phyloP scores from a whole-genome alignment of 2,888 invertebrate species.

The Nasonia oneida region DNA sequence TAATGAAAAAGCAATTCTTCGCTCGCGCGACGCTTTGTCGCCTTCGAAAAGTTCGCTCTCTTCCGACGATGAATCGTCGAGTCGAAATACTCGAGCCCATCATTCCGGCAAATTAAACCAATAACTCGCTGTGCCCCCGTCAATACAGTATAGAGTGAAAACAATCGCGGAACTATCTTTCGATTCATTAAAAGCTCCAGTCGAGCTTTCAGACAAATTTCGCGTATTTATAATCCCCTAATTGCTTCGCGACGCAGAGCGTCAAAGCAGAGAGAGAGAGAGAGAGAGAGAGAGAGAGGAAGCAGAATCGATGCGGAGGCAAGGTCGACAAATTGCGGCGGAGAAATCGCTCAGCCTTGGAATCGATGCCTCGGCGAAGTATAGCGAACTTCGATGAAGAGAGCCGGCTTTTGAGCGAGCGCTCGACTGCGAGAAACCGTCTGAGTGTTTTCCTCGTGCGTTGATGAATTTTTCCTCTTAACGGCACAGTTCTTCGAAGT shows the following conservation, averaged over 20 bases:
- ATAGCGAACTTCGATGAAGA: too few relatives aligned
- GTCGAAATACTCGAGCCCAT: background rate
- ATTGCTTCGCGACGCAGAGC: constrained; percentile 11
- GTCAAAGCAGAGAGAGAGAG: constrained; percentile 2
- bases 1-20: constrained; percentile 12
- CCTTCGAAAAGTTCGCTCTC: too few relatives aligned
- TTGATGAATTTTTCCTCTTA: too few relatives aligned
- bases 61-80: background rate
- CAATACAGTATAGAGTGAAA: constrained; percentile 14
- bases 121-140: constrained; percentile 15
- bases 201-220: constrained; percentile 29
- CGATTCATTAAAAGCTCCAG: constrained; percentile 30
- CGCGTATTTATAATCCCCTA: constrained; percentile 51
- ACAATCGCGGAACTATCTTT: constrained; percentile 2
- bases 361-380: too few relatives aligned
- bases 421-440: too few relatives aligned
- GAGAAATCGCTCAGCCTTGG: background rate
- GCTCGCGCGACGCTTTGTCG: background rate
- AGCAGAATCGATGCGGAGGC: constrained; percentile 22
- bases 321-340: constrained; percentile 26
- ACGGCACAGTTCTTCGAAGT: too few relatives aligned
- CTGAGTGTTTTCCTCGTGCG: too few relatives aligned
- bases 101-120: constrained; percentile 15
- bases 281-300: background rate
- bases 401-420: too few relatives aligned